Evolutionary conservation across 2,888 invertebrate species (phyloP), one percentile per base, ranked within the genome.

Genomic region (Hypolimnas misippus): DNA sequence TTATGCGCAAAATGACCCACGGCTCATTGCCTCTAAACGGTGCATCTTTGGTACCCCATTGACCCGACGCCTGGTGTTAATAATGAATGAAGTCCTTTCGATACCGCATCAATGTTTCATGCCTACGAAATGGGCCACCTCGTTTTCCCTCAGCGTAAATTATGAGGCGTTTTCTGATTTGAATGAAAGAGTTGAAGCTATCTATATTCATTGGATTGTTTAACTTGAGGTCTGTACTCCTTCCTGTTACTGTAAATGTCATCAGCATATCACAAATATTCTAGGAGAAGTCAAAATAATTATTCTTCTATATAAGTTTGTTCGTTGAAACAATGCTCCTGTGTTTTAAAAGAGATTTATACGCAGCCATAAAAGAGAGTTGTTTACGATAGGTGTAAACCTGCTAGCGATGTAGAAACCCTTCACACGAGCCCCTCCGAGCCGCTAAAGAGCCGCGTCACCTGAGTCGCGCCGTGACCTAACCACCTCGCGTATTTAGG

Each of bases 1-100:
- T 90, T 88, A 88, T 82, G 84, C 88, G 89, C 79, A 73, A 88
- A 86, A 89, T 85, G 76, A 78, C 83, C 83, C 78, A 84, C 84
- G 89, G 83, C 82, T 87, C 89, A 86, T 89, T 90, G 86, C 79
- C 79, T 79, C 75, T 85, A 83, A 86, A 83, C 81, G 83, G 73
- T 79, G 81, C 84, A 81, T 83, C 84, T 80, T 79, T 78, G 79
- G 79, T 82, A 81, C 80, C 78, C 79, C 79, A 81, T 83, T 84
- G 84, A 85, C 84, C 82, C 57, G 49, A 46, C 63, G 84, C 81
- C 80, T 75, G 77, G 74, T 82, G 84, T 85, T 82, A 86, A 83
- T 84, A 84, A 81, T 79, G 74, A 79, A 83, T 82, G 78, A 78
- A 76, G 76, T 71, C 68, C 74, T 73, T 67, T 67, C 65, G 53